Base-by-base conservation (phyloP, 2,797 vertebrate genomes). In the Thripadectes ignobilis region DNA sequence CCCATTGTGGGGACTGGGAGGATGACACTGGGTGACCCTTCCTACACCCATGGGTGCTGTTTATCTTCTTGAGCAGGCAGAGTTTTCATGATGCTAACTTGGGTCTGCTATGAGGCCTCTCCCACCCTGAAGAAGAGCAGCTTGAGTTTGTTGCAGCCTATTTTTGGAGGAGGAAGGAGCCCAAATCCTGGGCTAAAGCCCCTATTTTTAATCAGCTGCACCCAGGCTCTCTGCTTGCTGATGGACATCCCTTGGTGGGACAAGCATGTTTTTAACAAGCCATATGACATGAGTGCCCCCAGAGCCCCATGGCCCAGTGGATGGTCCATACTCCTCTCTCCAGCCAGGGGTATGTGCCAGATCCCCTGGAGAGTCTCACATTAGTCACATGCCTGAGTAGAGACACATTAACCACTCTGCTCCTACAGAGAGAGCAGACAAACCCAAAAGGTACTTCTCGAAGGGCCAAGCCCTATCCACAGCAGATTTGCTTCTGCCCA, bases 241-340 rank as follows among this genome's bases (percentile, higher is more conserved):
- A 36, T 51, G 46, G 76, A 36, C 27, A 62, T 29, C 26, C 13
- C 27, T 71, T 1, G 1, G 36, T 84, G 57, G 32, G 36, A 86
- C 39, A 51, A 59, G 41, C 0, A 0, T 36, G 20, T 48, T 80
- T 88, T 45, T 71, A 78, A 77, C 19, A 20, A 74, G 26, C 26
- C 1, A 2, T 4, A 1, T 55, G 43, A 46, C 0, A 0, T 52
- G 46, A 38, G 69, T 75, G 32, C 32, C 78, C 2, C 0, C 2
- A 65, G 45, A 81, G 27, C 9, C 9, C 23, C 21, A 6, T 19
- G n/a, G 54, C 51, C 24, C 39, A 46, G 43, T 1, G 1, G 39
- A 52, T 68, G 58, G 58, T 65, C 41, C 23, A 5, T 1, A 1
- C 6, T 72, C 2, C 1, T 46, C 29, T 21, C 49, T 86, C 54